phyloP scores from a whole-genome alignment of 2,113 vertebrate species.

The mouse (Mus musculus) region DNA sequence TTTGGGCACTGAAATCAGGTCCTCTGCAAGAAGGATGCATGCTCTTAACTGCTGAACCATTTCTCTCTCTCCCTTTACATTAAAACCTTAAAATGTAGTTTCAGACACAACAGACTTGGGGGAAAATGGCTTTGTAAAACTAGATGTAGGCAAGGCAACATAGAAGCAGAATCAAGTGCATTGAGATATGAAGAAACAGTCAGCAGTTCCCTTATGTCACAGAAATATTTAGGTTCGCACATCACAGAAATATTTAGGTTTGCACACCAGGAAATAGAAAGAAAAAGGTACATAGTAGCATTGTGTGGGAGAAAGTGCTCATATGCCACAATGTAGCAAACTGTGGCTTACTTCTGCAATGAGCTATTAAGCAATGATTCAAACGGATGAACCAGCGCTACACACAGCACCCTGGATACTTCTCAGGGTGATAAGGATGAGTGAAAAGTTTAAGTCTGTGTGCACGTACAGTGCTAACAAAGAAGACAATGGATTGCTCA shows the following conservation, averaged over 20 bases:
- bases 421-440: background rate
- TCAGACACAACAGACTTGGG: background rate
- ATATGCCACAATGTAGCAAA: background rate
- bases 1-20: background rate
- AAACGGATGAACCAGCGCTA: background rate
- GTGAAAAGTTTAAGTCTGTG: background rate
- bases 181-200: background rate
- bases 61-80: background rate
- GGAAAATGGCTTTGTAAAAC: background rate
- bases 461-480: background rate
- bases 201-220: background rate
- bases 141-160: background rate
- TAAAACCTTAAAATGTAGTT: background rate
- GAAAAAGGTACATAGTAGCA: background rate
- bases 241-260: background rate
- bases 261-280: background rate
- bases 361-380: background rate
- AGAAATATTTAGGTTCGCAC: background rate
- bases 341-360: background rate
- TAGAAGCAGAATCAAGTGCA: background rate
- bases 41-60: background rate
- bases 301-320: background rate
- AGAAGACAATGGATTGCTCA: background rate
- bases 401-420: background rate
- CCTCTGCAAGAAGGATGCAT: background rate